Base-by-base conservation (phyloP, 2,888 invertebrate species). In the Drosophila vallismaia region DNA sequence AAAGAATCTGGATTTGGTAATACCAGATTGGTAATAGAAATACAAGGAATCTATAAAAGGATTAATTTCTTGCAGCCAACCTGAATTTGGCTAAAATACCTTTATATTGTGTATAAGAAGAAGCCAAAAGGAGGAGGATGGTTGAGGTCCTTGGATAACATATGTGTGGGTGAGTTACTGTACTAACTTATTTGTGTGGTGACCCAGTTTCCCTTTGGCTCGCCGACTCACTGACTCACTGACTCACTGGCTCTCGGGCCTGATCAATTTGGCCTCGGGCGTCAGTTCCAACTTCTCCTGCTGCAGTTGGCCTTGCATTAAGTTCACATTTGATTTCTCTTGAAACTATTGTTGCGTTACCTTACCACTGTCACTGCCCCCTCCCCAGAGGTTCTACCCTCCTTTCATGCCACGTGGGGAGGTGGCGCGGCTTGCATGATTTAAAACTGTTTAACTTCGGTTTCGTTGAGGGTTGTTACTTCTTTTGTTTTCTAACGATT, bases 391-490 rank as follows among this genome's bases (percentile, higher is more conserved):
- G n/a, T 26, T 9, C 10, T 28, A 3, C 6, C 26, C 6, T 8
- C 8, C 9, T 7, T 5, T 12, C 49, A 52, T 74, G 77, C 57
- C 77, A 53, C 51, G 76, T 55, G 51, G 38, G 19, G 28, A 28
- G 28, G 28, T 6, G 6, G 28, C 5, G 4, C 6, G 63, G 71
- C 71, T 76, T 85, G 81, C 83, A 82, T 82, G 80, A 85, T 79
- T 82, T 77, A 82, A 77, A 63, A 82, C 76, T 82, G 76, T 82
- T 82, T 85, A 81, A 82, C 79, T 81, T 81, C 77, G 71, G 71
- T 60, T 64, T 40, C 38, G 60, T 55, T 49, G 46, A 31, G 45
- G 50, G 45, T 1, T 5, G 38, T 10, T 42, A 8, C 12, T 46
- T 26, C 19, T 42, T 52, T 70, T 63, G 71, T 84, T 70, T 67